Base-by-base conservation (phyloP, 2,797 vertebrate genomes). In the Eulemur mongoz region DNA sequence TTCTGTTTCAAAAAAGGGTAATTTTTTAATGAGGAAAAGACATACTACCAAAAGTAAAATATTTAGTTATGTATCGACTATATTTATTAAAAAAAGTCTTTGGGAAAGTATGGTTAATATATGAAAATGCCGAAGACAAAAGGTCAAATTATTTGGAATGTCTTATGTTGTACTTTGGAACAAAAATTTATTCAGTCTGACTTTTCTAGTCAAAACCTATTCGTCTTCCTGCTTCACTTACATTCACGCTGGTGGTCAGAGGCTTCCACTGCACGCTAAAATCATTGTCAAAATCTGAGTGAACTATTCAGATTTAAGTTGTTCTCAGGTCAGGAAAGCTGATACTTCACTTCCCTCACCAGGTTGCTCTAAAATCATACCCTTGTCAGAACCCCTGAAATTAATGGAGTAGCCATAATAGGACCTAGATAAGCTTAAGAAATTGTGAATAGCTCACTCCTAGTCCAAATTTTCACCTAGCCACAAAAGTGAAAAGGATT, bases 261-360 rank as follows among this genome's bases (percentile, higher is more conserved):
- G 57, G 38, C 3, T 93, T 92, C 81, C 48, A 54, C 15, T 35
- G 5, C 11, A 17, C 0, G 13, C 32, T 50, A 80, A 52, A 32
- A 89, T 70, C 59, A 18, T 35, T 89, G 69, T 54, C 81, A 83
- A 86, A 94, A 88, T 91, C 89, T 70, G 35, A 2, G 40, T 38
- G 50, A 73, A 54, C 23, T 67, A 5, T 88, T 94, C 32, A 80
- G 18, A 93, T 95, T 84, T 93, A 81, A 92, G 50, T 76, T 91
- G 35, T 93, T 82, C 43, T 79, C 38, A 94, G 69, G 23, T 61
- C 75, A 85, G 18, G 7, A 79, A 87, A 90, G 30, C 48, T 84
- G 38, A 61, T 32, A 83, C 82, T 88, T 92, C 40, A 95, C 57
- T 94, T 69, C 61, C 32, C 87, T 90, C 78, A 88, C 27, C 73